A percentile compares a stretch with the other conserved stretches of the same genome.
phyloP scores from a whole-genome alignment of 2,888 invertebrate genomes.

The Machimus rusticus region DNA sequence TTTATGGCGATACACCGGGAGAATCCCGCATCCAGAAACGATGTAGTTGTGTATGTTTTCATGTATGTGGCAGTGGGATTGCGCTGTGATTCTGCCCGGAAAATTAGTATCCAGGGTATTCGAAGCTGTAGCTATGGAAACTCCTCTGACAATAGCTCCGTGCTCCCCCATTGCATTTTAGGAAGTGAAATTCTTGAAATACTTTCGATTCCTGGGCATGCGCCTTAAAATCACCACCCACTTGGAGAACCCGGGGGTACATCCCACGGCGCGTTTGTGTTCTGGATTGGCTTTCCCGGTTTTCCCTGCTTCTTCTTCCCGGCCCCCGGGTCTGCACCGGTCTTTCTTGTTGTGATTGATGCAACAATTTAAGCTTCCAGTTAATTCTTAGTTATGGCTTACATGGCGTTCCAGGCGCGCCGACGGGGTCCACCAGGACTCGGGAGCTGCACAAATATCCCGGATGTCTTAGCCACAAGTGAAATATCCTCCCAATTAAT shows the following conservation, averaged over 20 bases:
- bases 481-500: conserved; percentile 40
- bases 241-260: neutral
- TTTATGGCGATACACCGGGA: neutral
- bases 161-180: conserved; percentile 27
- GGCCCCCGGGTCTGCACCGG: neutral
- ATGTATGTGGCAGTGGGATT: neutral
- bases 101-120: conserved; percentile 42
- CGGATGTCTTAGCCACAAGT: conserved; percentile 25
- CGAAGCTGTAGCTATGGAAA: conserved; percentile 35
- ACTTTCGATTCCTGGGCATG: conserved; percentile 32
- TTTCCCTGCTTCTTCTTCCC: neutral
- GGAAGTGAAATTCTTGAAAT: conserved; percentile 37
- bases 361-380: conserved; percentile 38
- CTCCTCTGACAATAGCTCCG: conserved; percentile 37
- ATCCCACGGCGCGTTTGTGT: neutral
- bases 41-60: neutral
- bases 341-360: conserved; percentile 34
- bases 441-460: neutral
- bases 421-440: neutral
- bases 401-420: neutral
- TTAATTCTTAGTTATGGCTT: conserved; percentile 37
- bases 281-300: conserved; percentile 29
- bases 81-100: conserved; percentile 27
- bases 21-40: neutral
- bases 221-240: conserved; percentile 27